phyloP scores from a whole-genome alignment of 2,113 vertebrate genomes.

The Menidia beryllina region DNA sequence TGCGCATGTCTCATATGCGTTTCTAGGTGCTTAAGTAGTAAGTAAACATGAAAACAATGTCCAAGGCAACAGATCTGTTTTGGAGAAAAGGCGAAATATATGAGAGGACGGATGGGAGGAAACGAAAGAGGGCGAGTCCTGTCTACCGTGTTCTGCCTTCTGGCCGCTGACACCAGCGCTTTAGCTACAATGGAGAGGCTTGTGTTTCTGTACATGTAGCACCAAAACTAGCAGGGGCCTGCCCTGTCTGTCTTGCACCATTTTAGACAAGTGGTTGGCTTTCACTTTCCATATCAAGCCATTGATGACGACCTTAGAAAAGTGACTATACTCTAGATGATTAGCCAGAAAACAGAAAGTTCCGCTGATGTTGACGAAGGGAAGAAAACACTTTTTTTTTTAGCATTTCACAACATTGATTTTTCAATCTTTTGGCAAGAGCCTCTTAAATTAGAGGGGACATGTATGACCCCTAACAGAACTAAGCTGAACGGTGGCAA shows the following conservation, averaged over 20 bases:
- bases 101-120: conserved; percentile 53
- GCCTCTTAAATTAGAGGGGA: conserved; percentile 30
- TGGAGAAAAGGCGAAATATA: conserved; percentile 34
- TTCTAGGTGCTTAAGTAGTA: conserved; percentile 72
- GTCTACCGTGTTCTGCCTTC: conserved; percentile 67
- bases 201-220: conserved; percentile 76
- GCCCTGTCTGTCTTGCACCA: conserved; percentile 72
- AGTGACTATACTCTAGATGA: conserved; percentile 17
- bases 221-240: conserved; percentile 75
- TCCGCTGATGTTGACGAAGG: conserved; percentile 32
- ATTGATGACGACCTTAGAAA: conserved; percentile 39
- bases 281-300: conserved; percentile 30
- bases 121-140: conserved; percentile 54
- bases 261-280: conserved; percentile 36
- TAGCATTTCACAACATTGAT: conserved; percentile 40
- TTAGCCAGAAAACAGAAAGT: conserved; percentile 43
- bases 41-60: conserved; percentile 75
- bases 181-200: conserved; percentile 76
- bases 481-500: conserved; percentile 26
- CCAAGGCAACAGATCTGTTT: conserved; percentile 78
- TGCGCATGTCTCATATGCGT: conserved; percentile 42
- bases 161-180: conserved; percentile 55
- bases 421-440: conserved; percentile 16
- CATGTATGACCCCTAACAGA: conserved; percentile 19
- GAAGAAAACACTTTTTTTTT: conserved; percentile 40